Evolutionary conservation across 2,888 invertebrate species (phyloP), one percentile per base, ranked within the genome.

Genomic region (Campopleginae sp.): DNA sequence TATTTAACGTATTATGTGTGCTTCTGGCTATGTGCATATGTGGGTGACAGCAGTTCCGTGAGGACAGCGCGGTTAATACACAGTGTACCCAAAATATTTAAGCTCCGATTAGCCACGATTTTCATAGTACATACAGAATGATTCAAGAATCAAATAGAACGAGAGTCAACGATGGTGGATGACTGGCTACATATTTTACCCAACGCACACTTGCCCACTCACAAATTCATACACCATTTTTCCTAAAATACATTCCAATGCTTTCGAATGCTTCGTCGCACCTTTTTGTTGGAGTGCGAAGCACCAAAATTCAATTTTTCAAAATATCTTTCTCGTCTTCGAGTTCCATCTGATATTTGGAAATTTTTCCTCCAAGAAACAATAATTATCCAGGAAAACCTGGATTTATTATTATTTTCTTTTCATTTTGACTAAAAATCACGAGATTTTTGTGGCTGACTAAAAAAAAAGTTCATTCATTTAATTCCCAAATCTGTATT

Each of bases 121-220:
- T 86, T 89, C 90, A 66, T 48, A 38, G 88, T 90, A 91, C 90
- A 91, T 90, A 91, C 90, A 89, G 90, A 92, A 91, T 92, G 92
- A 93, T 93, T 93, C 93, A 93, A 92, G 92, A 93, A 93, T 92
- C 93, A 93, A 93, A 93, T 93, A 93, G 80, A 80, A 88, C 90
- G 89, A 92, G 91, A 93, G 92, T 93, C 93, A 93, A 93, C 90
- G 89, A 89, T 86, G 68, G 66, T 89, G 90, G 91, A 90, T 92
- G 91, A 91, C 92, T 92, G 88, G 90, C 91, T 93, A 93, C 92
- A 93, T 92, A 93, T 91, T 92, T 91, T 91, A 91, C 90, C 51
- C 79, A 75, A 63, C 74, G 72, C 68, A 63, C 19, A 81, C 71
- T 27, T 51, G 72, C 31, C 48, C 54, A 46, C 23, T 68, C 51